Base-by-base conservation (phyloP, 2,888 invertebrate species). In the Trachelus tabidus region DNA sequence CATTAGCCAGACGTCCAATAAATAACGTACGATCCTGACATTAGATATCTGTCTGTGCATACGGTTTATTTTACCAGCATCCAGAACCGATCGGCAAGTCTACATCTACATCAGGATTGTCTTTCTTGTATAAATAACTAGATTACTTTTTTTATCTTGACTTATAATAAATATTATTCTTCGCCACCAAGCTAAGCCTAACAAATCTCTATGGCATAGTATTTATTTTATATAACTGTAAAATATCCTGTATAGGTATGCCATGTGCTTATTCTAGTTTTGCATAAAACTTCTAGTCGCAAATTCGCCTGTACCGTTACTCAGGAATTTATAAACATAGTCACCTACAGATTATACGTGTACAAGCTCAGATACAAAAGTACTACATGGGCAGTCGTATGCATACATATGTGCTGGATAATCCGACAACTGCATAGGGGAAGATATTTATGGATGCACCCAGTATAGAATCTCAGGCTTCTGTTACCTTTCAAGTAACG, bases 381-480 rank as follows among this genome's bases (percentile, higher is more conserved):
- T 56, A 56, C 56, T 56, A 23, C 56, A 69, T 23, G 12, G 35
- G 68, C 40, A 34, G 37, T 31, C 33, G 68, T 34, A 68, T 68
- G 31, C 68, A 34, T 31, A 76, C 69, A 23, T 76, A 34, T 75
- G 34, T 69, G 31, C 34, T 35, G 33, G 37, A 35, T 33, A n/a
- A 37, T 31, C 31, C 35, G 15, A 23, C 34, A n/a, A 56, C 56
- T 56, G 56, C 56, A 56, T 56, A 56, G 56, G 56, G 37, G 68
- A 34, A 69, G 83, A 83, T 82, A 82, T 84, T 83, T 82, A 80
- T 84, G 84, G 82, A 81, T 76, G 80, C 80, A 77, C 77, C 76
- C 76, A 75, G 76, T 76, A 77, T 79, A 79, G 78, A 75, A 76
- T 75, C 76, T 77, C 75, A 78, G 69, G 78, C 73, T 77, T 75